Conservation (phyloP, 2,888 invertebrate species). For the Chaetogeoica ovagalla region DNA sequence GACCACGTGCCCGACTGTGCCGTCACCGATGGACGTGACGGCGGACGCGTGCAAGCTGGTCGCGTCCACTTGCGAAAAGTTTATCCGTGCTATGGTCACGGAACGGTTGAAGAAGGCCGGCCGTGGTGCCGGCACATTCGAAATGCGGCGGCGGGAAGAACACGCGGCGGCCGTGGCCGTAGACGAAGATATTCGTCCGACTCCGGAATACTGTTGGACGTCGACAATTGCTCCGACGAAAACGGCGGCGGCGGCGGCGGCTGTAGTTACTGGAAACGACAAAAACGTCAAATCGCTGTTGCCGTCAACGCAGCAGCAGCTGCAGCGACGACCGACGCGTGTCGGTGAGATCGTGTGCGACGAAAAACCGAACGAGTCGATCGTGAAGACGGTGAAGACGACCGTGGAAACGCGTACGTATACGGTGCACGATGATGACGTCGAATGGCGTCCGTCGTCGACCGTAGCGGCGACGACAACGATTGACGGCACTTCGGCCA, state of each 20-base stretch:
- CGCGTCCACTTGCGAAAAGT: constrained; percentile 1
- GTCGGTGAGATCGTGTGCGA: not conserved
- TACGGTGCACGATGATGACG: not conserved
- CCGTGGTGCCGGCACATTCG: not conserved
- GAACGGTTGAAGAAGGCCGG: constrained; percentile 14
- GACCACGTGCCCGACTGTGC: not conserved
- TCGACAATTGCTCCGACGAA: too few relatives aligned
- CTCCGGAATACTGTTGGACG: constrained; percentile 16
- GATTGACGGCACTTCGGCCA: not conserved
- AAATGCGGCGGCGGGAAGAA: not conserved
- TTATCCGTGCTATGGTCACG: not conserved
- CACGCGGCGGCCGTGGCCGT: not conserved
- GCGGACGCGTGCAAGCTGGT: constrained; percentile 14
- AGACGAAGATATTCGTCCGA: constrained; percentile 1
- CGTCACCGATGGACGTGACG: constrained; percentile 5
- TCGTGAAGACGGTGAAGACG: not conserved
- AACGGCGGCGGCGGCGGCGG: not conserved
- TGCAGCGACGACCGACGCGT: too few relatives aligned
- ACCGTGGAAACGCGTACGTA: not conserved
- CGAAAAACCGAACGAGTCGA: not conserved
- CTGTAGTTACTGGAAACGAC: not conserved
- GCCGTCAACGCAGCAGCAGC: not conserved
- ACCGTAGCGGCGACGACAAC: too few relatives aligned
- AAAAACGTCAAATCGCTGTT: too few relatives aligned
- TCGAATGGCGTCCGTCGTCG: not conserved